These are phyloP conservation scores for Prunella fulvescens DNA, from an alignment of 2,113 vertebrate species.

Conservation along the genomic window DNA sequence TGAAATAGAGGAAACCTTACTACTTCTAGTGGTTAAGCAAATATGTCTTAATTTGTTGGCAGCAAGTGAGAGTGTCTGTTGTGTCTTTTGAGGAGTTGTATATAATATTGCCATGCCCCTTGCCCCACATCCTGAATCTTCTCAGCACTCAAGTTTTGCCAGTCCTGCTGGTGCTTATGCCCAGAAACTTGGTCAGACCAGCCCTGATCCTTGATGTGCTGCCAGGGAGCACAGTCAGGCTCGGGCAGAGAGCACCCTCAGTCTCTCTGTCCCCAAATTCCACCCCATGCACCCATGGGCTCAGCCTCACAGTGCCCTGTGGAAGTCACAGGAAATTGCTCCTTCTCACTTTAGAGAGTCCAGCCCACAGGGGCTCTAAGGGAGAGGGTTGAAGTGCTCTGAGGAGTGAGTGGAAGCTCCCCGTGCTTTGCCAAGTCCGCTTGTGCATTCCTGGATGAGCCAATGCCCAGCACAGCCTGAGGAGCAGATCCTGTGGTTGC, in stretches of 20 bases:
- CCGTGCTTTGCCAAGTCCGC: background rate
- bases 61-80: background rate
- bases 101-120: background rate
- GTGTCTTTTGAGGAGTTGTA: background rate
- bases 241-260: background rate
- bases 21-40: background rate
- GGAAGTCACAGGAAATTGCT: background rate
- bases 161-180: background rate
- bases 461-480: background rate
- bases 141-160: background rate
- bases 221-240: background rate
- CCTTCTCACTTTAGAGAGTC: background rate
- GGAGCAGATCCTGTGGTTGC: rapidly evolving
- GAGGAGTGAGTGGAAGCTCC: background rate
- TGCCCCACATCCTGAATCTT: background rate
- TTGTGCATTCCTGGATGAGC: background rate
- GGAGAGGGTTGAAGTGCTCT: background rate
- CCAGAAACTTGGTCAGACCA: background rate
- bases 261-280: background rate
- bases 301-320: background rate
- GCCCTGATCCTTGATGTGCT: background rate
- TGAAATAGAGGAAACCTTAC: background rate
- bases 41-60: background rate
- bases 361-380: background rate
- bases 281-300: background rate